Percentiles rank a stretch among this genome's conserved stretches.
phyloP scores from a whole-genome alignment of 2,113 vertebrate genomes.

The Synchiropus splendidus region DNA sequence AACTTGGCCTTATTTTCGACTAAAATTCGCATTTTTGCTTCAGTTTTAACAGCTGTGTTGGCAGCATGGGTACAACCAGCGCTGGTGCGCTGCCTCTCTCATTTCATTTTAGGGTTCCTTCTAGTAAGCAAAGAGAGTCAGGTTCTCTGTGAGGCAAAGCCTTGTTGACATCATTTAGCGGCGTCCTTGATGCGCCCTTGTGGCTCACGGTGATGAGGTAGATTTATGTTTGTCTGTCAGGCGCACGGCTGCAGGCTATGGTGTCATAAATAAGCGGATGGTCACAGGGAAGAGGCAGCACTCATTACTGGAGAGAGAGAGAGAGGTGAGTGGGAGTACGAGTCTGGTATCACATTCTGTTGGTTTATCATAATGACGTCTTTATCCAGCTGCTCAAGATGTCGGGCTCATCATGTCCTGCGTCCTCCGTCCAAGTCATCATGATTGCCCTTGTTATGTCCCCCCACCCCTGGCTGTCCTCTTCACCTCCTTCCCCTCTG shows the following conservation, averaged over 20 bases:
- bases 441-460: constrained; percentile 1
- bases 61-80: too few species aligned
- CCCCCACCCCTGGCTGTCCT: constrained; percentile 1
- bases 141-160: too few species aligned
- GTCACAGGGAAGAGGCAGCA: constrained; percentile 28
- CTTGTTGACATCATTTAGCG: too few species aligned
- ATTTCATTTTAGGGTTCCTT: too few species aligned
- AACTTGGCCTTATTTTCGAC: too few species aligned
- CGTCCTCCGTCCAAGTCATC: constrained; percentile 1
- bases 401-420: constrained; percentile 3
- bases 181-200: constrained; percentile 51
- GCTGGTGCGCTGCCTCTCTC: too few species aligned
- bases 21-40: too few species aligned
- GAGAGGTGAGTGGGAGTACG: not conserved
- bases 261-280: constrained; percentile 54
- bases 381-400: constrained; percentile 31
- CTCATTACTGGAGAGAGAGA: too few species aligned
- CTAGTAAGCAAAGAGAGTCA: too few species aligned
- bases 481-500: constrained; percentile 10
- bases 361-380: constrained; percentile 43
- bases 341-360: constrained; percentile 31
- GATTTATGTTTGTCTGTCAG: constrained; percentile 55
- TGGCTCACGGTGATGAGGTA: constrained; percentile 42
- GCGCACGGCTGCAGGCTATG: constrained; percentile 25
- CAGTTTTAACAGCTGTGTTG: too few species aligned